Conservation (phyloP, 2,797 vertebrate genomes). For the Orientallactaga sibirica region DNA sequence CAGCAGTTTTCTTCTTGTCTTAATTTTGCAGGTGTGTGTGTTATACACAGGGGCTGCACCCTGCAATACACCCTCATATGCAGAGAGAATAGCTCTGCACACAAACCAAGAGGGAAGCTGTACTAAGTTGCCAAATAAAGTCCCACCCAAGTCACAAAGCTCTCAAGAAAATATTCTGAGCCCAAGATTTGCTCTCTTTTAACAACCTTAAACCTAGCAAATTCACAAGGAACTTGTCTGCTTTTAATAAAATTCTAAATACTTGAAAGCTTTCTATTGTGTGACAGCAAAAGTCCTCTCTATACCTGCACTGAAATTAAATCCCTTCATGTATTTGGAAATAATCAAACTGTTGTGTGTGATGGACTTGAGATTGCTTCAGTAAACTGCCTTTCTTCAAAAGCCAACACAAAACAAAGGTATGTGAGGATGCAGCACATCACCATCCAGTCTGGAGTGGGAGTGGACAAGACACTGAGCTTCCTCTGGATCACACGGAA, state of each 20-base stretch:
- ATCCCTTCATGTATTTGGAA: neutral
- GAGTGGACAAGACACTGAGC: rapidly evolving
- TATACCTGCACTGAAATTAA: neutral
- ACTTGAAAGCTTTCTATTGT: neutral
- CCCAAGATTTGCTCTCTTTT: neutral
- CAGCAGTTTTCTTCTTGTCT: neutral
- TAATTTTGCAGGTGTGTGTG: neutral
- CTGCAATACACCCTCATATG: neutral
- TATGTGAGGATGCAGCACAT: rapidly evolving
- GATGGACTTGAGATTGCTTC: neutral
- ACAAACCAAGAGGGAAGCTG: no score
- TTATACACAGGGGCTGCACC: rapidly evolving
- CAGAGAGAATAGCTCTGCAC: neutral
- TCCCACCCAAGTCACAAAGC: rapidly evolving
- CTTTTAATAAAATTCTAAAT: neutral
- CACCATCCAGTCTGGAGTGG: rapidly evolving
- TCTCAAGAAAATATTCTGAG: neutral
- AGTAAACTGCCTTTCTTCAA: rapidly evolving
- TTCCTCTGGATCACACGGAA: no score
- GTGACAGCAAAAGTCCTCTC: neutral
- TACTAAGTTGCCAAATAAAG: no score
- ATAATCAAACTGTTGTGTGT: no score
- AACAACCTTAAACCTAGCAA: neutral
- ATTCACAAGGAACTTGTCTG: neutral
- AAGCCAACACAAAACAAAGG: neutral